These are phyloP conservation scores for Tonatia bakeri DNA, from an alignment of 2,113 vertebrate species.

Conservation along the genomic window DNA sequence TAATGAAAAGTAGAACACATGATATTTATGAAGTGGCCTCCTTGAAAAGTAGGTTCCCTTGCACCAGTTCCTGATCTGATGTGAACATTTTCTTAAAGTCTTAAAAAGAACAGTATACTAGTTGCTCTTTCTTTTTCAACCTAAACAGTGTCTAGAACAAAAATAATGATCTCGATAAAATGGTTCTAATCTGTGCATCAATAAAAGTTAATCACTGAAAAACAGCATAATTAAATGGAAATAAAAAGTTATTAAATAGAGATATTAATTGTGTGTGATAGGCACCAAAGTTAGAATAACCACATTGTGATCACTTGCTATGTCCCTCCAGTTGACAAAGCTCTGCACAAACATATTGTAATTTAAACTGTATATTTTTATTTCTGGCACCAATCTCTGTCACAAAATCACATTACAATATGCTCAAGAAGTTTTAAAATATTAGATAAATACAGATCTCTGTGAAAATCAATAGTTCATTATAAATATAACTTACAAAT, in stretches of 20 bases:
- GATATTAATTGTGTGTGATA: background rate
- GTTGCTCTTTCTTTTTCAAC: background rate
- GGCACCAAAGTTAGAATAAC: background rate
- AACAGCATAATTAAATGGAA: background rate
- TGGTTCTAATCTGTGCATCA: background rate
- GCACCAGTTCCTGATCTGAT: slow-evolving; percentile 59
- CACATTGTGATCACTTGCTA: background rate
- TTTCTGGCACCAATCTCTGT: background rate
- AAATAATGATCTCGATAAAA: background rate
- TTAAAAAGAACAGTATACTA: background rate
- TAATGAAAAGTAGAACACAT: slow-evolving; percentile 59
- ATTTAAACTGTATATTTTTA: background rate
- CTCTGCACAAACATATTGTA: background rate
- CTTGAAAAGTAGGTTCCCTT: slow-evolving; percentile 66
- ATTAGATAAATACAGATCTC: background rate
- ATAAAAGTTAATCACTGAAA: background rate
- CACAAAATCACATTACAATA: background rate
- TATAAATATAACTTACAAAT: background rate
- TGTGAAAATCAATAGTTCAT: slow-evolving; percentile 2
- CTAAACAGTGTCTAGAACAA: background rate
- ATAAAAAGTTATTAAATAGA: background rate
- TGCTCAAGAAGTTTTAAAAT: background rate
- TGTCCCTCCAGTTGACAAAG: background rate
- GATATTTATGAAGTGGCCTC: slow-evolving; percentile 58
- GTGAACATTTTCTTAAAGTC: slow-evolving; percentile 15